Conservation (phyloP, 2,888 invertebrate genomes). For the Drosophila melanocephala region DNA sequence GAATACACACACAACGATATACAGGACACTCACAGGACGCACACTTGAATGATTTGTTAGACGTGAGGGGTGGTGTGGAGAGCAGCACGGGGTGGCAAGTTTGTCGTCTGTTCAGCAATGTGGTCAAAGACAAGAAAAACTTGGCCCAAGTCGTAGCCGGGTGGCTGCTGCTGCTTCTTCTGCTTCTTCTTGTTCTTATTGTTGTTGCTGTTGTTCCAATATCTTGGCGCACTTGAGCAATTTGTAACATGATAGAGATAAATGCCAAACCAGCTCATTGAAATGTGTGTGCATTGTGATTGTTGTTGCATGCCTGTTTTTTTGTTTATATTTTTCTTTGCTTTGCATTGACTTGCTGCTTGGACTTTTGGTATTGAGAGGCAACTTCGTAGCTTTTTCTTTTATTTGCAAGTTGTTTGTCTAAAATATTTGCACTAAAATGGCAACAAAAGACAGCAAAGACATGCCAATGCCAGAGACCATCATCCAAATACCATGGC, state of each 20-base stretch:
- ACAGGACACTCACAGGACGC: slow-evolving; percentile 46
- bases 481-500: neutral
- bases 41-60: slow-evolving; percentile 67
- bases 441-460: slow-evolving; percentile 61
- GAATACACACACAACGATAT: neutral
- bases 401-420: slow-evolving; percentile 53
- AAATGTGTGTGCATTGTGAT: slow-evolving; percentile 31
- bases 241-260: slow-evolving; percentile 78
- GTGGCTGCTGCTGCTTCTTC: neutral
- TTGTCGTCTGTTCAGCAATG: slow-evolving; percentile 53
- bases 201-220: slow-evolving; percentile 54
- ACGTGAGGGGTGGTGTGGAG: slow-evolving; percentile 1
- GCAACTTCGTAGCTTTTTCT: slow-evolving; percentile 24
- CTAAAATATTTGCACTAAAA: slow-evolving; percentile 73
- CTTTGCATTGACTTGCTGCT: slow-evolving; percentile 75
- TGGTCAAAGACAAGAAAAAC: slow-evolving; percentile 70
- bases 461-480: slow-evolving; percentile 33
- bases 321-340: slow-evolving; percentile 76
- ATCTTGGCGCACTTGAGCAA: slow-evolving; percentile 76
- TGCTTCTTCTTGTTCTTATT: neutral
- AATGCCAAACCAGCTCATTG: slow-evolving; percentile 59
- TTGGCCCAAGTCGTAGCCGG: slow-evolving; percentile 65
- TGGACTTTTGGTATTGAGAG: slow-evolving; percentile 42
- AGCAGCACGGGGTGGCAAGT: slow-evolving; percentile 15
- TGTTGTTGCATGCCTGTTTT: slow-evolving; percentile 28